Percentiles rank a stretch among this genome's conserved stretches.
Conservation (phyloP, 2,797 vertebrate genomes). For the Pelochelys cantorii region DNA sequence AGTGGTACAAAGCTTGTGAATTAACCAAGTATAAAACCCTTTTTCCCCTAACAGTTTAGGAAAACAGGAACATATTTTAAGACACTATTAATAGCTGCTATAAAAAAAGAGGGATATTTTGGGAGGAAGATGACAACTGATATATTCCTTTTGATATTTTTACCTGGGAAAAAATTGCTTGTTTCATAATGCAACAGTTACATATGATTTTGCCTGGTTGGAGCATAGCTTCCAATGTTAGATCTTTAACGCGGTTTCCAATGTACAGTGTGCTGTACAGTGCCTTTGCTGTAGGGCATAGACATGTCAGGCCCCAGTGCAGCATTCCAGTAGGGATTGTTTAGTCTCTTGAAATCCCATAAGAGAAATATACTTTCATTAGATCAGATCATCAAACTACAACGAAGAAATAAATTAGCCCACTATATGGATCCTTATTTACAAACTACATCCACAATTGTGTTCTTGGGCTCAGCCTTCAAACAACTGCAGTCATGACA, state of each 20-base stretch:
- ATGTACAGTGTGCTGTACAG: neutral
- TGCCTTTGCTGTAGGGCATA: neutral
- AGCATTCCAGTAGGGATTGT: too few species aligned
- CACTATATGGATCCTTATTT: neutral
- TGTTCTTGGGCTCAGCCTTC: neutral
- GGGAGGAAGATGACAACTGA: neutral
- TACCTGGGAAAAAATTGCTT: neutral
- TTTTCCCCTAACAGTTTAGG: neutral
- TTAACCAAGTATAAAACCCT: neutral
- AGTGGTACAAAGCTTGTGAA: neutral
- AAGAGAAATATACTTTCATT: neutral
- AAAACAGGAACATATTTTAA: conserved; percentile 33
- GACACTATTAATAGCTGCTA: neutral
- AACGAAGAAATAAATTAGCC: neutral
- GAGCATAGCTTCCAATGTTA: neutral
- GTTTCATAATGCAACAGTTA: neutral
- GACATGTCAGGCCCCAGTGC: neutral
- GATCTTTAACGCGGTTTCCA: neutral
- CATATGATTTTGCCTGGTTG: neutral
- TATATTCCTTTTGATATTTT: neutral
- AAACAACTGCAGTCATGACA: neutral
- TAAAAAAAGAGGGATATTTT: conserved; percentile 7
- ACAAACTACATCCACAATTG: neutral
- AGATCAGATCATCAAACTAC: neutral
- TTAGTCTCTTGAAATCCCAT: neutral